Evolutionary conservation across 2,113 vertebrate genomes (phyloP), one percentile per base, ranked within the genome.

Genomic region (Sciurus niger): DNA sequence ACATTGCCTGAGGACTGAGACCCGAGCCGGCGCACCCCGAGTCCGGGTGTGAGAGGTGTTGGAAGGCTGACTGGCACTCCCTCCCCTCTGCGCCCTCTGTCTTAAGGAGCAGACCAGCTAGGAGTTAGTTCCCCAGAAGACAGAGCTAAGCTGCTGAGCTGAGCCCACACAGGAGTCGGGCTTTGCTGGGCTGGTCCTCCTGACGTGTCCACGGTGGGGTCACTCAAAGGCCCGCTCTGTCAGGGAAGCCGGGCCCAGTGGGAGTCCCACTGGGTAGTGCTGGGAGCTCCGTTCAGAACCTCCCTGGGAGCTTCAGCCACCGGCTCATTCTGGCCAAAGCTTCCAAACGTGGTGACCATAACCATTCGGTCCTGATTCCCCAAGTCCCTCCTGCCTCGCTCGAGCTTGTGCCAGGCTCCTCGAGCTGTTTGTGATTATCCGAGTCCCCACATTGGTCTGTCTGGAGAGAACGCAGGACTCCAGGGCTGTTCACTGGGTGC

Each of bases 391-490:
- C 22, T 17, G 30, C 34, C 34, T n/a, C 17, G 28, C 4, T 58
- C 2, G 9, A 63, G 60, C 60, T 58, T 6, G 10, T 13, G 22
- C 2, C 17, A 34, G 17, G 80, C 73, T 68, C 68, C 55, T 20
- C 8, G 3, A 63, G 55, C 28, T 34, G 30, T 11, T 10, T 43
- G 67, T 14, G 40, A 60, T 68, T 7, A 24, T 32, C 63, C 40
- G 0, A 17, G 9, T 11, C 37, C 9, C 13, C 48, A 1, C 34
- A 0, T 0, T 30, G 25, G 46, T 63, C 48, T 55, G 65, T 80
- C 80, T 51, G 25, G 74, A 37, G 30, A 24, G 51, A 72, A 22
- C 13, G 17, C 32, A 6, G 48, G 12, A 10, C n/a, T 82, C n/a
- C 0, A 3, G 70, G 28, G 18, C 14, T 77, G 2, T 4, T 6